Percentiles rank a stretch among this genome's conserved stretches.
phyloP scores from a whole-genome alignment of 2,888 invertebrate species.

The Shargacucullia verbasci region DNA sequence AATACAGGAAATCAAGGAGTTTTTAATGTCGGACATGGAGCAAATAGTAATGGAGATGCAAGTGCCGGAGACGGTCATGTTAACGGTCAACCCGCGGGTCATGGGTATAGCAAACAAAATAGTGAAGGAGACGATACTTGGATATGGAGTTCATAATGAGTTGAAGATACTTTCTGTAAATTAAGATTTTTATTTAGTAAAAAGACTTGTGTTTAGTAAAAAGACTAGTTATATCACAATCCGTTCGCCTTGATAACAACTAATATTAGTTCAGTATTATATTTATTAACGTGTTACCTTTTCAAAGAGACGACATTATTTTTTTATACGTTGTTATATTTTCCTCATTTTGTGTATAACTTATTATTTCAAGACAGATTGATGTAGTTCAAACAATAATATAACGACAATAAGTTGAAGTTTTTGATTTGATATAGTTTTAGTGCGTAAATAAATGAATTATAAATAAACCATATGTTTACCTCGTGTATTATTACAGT shows the following conservation, averaged over 20 bases:
- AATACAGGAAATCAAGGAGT: neutral
- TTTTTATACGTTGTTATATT: neutral
- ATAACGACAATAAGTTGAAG: too few species aligned
- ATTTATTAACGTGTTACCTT: conserved; percentile 3
- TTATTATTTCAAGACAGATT: too few species aligned
- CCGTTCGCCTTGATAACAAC: neutral
- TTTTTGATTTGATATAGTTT: too few species aligned
- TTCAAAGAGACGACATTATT: too few species aligned
- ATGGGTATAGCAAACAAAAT: too few species aligned
- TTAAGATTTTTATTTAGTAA: too few species aligned
- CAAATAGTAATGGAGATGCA: neutral
- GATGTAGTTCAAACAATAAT: too few species aligned
- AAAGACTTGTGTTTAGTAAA: too few species aligned
- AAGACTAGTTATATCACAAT: neutral
- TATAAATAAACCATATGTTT: too few species aligned
- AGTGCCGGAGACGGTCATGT: neutral
- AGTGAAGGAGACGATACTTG: conserved; percentile 6
- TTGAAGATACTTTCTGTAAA: too few species aligned
- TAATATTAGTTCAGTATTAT: conserved; percentile 5
- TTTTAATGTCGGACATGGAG: neutral
- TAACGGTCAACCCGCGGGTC: neutral
- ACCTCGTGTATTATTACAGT: too few species aligned
- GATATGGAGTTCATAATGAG: conserved; percentile 17
- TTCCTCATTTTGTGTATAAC: neutral
- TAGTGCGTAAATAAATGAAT: too few species aligned